Evolutionary conservation across 2,888 invertebrate genomes (phyloP), one percentile per base, ranked within the genome.

Genomic region (Sinodicranocentrus sp.): DNA sequence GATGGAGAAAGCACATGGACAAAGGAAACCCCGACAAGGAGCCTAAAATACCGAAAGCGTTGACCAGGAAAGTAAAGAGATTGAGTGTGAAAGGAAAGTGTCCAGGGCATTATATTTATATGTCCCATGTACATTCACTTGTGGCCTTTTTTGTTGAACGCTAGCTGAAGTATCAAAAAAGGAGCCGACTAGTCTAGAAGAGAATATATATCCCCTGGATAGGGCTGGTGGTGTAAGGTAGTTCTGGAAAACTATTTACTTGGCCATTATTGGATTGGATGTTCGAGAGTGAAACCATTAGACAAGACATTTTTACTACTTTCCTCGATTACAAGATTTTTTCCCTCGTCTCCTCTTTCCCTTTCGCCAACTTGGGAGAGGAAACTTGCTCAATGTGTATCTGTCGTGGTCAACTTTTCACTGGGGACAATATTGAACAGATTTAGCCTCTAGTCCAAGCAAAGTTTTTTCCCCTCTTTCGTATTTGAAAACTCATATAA

Each of bases 271-370:
- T 78, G 78, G 48, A 48, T 78, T 78, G 78, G 78, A 78, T 78
- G 68, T 57, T 78, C 48, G 70, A 78, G 70, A 78, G 78, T 59
- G 68, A 78, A 78, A 70, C 78, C 70, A 78, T 78, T 78, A 78
- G 61, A 68, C 78, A 59, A 26, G 78, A 78, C 78, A 70, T 79
- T 86, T 82, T 86, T 84, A 65, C 82, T 54, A 68, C 77, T 61
- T 77, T 65, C 39, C 65, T 54, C 57, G 70, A 71, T 83, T 77
- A 67, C 65, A 68, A 65, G 48, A 75, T 75, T 65, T 65, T 61
- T 71, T 71, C 52, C 57, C 39, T 67, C 39, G 17, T 39, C 17
- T 33, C 19, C 48, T 48, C 52, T 52, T 68, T 70, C 63, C 25
- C 52, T 78, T 26, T 70, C 59, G 48, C 25, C 21, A 68, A n/a